Conservation (phyloP, 2,113 vertebrate genomes). For the Erythrocercus mccallii region DNA sequence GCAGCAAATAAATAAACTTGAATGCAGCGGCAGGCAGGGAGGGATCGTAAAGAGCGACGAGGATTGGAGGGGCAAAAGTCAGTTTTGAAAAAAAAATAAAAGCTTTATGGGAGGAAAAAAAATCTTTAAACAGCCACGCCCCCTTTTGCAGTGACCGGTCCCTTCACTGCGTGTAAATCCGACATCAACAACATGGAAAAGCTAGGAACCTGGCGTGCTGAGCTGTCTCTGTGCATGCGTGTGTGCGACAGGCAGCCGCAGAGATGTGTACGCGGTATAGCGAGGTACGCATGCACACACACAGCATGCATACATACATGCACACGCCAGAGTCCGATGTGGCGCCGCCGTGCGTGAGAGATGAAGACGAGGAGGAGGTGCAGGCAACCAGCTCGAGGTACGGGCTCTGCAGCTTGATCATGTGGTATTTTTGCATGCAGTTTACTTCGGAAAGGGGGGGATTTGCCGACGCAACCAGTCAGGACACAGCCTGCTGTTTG, state of each 20-base stretch:
- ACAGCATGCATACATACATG: conserved; percentile 54
- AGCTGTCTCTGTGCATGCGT: conserved; percentile 26
- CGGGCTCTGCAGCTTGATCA: conserved; percentile 62
- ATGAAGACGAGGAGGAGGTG: conserved; percentile 20
- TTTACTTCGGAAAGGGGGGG: conserved; percentile 68
- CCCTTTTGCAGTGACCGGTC: conserved; percentile 63
- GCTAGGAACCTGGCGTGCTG: background rate
- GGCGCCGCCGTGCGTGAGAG: background rate
- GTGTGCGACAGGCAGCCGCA: background rate
- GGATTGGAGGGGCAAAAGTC: conserved; percentile 72
- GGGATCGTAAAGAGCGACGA: conserved; percentile 48
- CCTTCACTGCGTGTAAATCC: conserved; percentile 64
- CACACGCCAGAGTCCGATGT: conserved; percentile 17
- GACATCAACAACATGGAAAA: conserved; percentile 50
- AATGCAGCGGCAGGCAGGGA: conserved; percentile 66
- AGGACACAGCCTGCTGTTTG: conserved; percentile 64
- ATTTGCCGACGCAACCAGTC: conserved; percentile 64
- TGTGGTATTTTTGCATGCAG: conserved; percentile 71
- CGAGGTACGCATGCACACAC: background rate
- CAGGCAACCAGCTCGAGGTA: conserved; percentile 10
- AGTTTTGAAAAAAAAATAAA: conserved; percentile 44
- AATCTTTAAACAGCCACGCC: conserved; percentile 72
- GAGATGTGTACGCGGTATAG: background rate
- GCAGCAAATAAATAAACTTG: conserved; percentile 75
- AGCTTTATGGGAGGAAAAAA: conserved; percentile 56